phyloP scores from a whole-genome alignment of 2,797 vertebrate genomes.

The Cossypha dichroa region DNA sequence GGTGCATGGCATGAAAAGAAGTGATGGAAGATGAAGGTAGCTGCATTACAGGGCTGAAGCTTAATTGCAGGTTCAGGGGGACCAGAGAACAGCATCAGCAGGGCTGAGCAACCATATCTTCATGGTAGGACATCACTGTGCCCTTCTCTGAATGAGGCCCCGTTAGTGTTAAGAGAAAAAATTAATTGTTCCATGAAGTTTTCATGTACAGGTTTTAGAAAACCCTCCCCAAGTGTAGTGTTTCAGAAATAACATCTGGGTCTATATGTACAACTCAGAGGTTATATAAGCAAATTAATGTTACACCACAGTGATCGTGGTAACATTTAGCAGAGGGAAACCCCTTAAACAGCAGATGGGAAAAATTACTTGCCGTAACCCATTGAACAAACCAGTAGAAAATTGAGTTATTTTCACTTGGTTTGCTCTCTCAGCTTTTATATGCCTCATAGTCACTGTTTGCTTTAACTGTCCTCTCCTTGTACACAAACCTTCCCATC shows the following conservation, averaged over 20 bases:
- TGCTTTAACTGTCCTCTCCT: not conserved
- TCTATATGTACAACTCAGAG: not conserved
- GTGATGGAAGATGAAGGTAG: not conserved
- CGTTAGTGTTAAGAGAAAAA: not conserved
- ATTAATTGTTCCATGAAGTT: not conserved
- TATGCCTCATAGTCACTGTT: not conserved
- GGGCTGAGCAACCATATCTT: not conserved
- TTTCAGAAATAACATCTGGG: constrained; percentile 28
- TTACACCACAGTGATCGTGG: not conserved
- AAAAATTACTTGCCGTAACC: constrained; percentile 22
- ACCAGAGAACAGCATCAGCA: not conserved
- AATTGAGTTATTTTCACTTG: constrained; percentile 6
- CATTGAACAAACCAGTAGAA: constrained; percentile 8
- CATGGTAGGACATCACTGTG: not conserved
- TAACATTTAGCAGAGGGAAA: constrained; percentile 29
- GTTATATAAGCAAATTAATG: constrained; percentile 30
- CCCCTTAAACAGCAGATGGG: not conserved
- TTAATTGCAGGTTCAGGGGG: not conserved
- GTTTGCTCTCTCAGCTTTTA: not conserved
- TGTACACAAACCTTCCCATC: not conserved
- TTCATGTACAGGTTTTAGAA: not conserved
- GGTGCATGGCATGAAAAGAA: not conserved
- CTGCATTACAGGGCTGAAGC: not conserved
- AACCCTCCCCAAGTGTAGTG: not conserved
- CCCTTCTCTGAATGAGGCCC: not conserved